A percentile compares a stretch with the other conserved stretches of the same genome.
These are phyloP conservation scores for Channa maculata DNA, from an alignment of 2,113 vertebrate genomes.

Conservation along the genomic window DNA sequence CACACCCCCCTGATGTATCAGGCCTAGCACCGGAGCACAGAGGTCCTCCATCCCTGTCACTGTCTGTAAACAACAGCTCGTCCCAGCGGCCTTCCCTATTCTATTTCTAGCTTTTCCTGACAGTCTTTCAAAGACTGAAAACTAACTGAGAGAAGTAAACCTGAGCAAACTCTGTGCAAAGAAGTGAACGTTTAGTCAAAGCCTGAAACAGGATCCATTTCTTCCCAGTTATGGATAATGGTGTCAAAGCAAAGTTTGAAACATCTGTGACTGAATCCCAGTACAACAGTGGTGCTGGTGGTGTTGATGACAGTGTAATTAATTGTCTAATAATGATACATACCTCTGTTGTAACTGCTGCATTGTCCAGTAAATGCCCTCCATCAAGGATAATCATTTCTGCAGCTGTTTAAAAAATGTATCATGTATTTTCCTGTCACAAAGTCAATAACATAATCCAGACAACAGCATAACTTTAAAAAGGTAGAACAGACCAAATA, in stretches of 20 bases:
- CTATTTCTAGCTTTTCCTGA: slow-evolving; percentile 71
- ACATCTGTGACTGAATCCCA: slow-evolving; percentile 64
- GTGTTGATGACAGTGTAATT: slow-evolving; percentile 76
- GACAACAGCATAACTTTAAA: slow-evolving; percentile 51
- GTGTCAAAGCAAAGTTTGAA: slow-evolving; percentile 42
- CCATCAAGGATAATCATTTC: slow-evolving; percentile 79
- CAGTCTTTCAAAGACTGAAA: slow-evolving; percentile 69
- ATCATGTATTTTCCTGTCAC: slow-evolving; percentile 58
- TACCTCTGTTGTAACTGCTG: slow-evolving; percentile 63
- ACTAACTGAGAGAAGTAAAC: slow-evolving; percentile 62
- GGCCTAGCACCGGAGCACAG: slow-evolving; percentile 67
- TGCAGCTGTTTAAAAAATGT: slow-evolving; percentile 71
- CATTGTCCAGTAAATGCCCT: slow-evolving; percentile 73
- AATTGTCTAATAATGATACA: slow-evolving; percentile 81
- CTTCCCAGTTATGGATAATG: slow-evolving; percentile 30
- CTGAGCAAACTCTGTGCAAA: slow-evolving; percentile 30
- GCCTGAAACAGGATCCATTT: background rate
- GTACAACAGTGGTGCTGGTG: slow-evolving; percentile 50
- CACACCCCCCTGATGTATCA: slow-evolving; percentile 63
- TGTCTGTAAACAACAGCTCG: slow-evolving; percentile 77
- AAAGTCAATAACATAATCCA: slow-evolving; percentile 60
- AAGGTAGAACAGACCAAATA: slow-evolving; percentile 21
- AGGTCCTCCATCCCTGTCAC: slow-evolving; percentile 82
- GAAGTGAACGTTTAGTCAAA: slow-evolving; percentile 44
- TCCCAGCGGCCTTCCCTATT: slow-evolving; percentile 60